A percentile compares a stretch with the other conserved stretches of the same genome.
phyloP scores from a whole-genome alignment of 2,113 vertebrate genomes.

The Sylvietta virens region DNA sequence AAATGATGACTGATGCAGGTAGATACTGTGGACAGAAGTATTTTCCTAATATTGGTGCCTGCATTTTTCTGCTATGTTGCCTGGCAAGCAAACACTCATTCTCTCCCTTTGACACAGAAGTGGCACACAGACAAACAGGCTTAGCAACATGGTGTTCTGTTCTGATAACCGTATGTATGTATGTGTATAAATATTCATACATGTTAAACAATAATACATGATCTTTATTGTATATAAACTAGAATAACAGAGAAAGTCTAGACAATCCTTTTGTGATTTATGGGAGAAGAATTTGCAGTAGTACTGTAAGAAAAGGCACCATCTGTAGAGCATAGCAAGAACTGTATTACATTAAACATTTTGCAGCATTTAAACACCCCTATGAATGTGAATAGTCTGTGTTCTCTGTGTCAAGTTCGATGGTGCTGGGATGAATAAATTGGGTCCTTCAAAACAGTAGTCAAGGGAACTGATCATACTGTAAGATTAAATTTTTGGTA shows the following conservation, averaged over 20 bases:
- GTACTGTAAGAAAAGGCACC: background rate
- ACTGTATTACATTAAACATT: background rate
- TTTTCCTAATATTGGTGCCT: background rate
- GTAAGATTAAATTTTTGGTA: background rate
- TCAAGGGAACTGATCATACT: background rate
- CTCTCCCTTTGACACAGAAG: background rate
- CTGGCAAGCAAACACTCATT: background rate
- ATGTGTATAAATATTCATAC: background rate
- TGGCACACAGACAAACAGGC: background rate
- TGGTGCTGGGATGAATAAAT: background rate
- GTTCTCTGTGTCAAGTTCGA: background rate
- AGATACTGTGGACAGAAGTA: background rate
- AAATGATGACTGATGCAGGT: background rate
- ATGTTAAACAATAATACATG: background rate
- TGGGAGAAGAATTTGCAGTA: background rate
- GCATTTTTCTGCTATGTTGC: background rate
- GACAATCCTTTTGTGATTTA: background rate
- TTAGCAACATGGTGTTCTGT: background rate
- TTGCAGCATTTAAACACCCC: background rate
- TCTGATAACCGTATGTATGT: background rate
- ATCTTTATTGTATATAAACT: background rate
- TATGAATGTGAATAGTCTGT: background rate
- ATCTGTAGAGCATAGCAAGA: accelerated
- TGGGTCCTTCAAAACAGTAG: background rate
- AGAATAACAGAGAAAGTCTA: background rate